Conservation (phyloP, 2,888 invertebrate genomes). For the Oasisia sp. region DNA sequence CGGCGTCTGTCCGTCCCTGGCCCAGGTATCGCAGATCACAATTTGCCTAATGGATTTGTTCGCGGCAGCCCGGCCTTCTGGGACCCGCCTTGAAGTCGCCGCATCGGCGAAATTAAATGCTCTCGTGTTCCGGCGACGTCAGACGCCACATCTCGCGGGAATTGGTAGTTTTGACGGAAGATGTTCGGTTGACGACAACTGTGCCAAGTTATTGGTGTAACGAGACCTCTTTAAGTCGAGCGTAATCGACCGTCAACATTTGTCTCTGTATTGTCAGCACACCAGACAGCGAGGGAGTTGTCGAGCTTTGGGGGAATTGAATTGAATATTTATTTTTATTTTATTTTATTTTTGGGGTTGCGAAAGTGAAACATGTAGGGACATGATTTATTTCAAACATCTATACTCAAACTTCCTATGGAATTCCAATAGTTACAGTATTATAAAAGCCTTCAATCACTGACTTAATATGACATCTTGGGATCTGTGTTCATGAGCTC, state of each 20-base stretch:
- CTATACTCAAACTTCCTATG: too few relatives aligned
- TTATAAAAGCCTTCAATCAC: too few relatives aligned
- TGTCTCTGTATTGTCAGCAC: background rate
- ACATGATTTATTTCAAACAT: too few relatives aligned
- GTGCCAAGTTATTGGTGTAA: background rate
- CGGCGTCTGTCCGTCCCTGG: background rate
- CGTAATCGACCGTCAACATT: background rate
- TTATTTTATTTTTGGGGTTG: too few relatives aligned
- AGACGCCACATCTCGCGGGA: background rate
- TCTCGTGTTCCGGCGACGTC: background rate
- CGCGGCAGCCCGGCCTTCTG: background rate
- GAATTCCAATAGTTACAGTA: too few relatives aligned
- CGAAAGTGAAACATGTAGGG: too few relatives aligned
- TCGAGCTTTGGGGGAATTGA: background rate
- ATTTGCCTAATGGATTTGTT: slow-evolving; percentile 6
- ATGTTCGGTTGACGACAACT: background rate
- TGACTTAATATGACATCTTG: too few relatives aligned
- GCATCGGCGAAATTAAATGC: background rate
- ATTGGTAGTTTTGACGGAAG: background rate
- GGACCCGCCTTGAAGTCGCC: background rate
- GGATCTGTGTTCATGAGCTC: too few relatives aligned
- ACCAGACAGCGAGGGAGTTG: background rate
- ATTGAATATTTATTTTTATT: too few relatives aligned
- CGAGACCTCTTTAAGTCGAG: background rate
- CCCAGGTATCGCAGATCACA: background rate